Evolutionary conservation across 2,113 vertebrate species (phyloP).

Genomic region (Xiphorhynchus elegans): DNA sequence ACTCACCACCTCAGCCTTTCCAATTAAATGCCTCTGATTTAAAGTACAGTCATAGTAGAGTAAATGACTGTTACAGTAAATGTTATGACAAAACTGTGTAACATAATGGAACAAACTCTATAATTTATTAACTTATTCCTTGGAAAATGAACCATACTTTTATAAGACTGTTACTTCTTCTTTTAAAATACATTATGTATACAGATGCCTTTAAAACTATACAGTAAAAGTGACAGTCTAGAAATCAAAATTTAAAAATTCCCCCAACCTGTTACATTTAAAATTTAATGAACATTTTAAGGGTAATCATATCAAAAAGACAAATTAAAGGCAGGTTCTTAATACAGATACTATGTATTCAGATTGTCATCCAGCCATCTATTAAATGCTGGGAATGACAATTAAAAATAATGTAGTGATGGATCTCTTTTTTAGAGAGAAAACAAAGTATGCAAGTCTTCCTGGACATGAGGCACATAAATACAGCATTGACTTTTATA

Average conservation of each 20-base stretch:
- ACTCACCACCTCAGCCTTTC: not conserved
- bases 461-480: not conserved
- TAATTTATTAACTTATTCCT: not conserved
- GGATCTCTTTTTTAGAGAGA: not conserved
- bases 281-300: not conserved
- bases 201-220: not conserved
- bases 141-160: not conserved
- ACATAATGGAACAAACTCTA: not conserved
- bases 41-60: not conserved
- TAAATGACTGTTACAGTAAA: constrained; percentile 13
- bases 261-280: not conserved
- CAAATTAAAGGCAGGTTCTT: not conserved
- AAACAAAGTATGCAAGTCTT: constrained; percentile 5
- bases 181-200: not conserved
- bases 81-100: constrained; percentile 15
- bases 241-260: not conserved
- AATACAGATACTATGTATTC: not conserved
- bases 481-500: constrained; percentile 6
- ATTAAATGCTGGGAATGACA: not conserved
- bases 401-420: not conserved
- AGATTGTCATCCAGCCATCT: not conserved
- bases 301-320: not conserved
- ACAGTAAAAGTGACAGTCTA: not conserved
- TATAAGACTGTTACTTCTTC: not conserved
- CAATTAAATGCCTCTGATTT: not conserved